Evolutionary conservation across 37 sponge, comb jelly and placozoan species (phyloP).

Genomic region (Diacarnus erythraeanus): DNA sequence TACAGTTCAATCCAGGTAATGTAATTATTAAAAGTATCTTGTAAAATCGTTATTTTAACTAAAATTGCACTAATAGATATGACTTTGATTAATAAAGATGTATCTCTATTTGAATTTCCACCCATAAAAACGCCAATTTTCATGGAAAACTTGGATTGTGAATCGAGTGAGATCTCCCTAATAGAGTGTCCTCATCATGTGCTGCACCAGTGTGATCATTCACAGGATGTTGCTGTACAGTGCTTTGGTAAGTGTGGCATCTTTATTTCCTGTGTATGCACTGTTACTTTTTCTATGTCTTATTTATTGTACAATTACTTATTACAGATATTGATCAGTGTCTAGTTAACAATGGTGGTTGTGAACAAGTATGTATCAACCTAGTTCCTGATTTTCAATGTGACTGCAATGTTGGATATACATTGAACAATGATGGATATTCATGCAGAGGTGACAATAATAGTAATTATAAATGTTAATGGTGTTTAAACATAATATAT

Average conservation of each 20-base stretch:
- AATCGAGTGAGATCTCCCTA: conserved; percentile 1
- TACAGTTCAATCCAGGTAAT: conserved; percentile 12
- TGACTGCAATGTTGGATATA: conserved; percentile 23
- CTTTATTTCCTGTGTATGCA: no score
- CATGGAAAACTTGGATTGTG: conserved; percentile 11
- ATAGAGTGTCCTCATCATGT: neutral
- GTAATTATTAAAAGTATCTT: neutral
- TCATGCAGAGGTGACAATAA: conserved; percentile 32
- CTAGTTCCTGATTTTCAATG: conserved; percentile 21
- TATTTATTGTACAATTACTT: neutral
- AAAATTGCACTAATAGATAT: no score
- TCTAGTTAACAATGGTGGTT: conserved; percentile 27
- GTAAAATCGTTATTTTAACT: neutral
- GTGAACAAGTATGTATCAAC: conserved; percentile 38
- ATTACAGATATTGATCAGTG: conserved; percentile 63
- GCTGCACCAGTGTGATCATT: conserved; percentile 20
- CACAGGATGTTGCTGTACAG: conserved; percentile 22
- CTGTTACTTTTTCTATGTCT: neutral
- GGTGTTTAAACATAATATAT: no score
- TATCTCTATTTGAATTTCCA: conserved; percentile 17
- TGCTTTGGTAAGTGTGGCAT: conserved; percentile 25
- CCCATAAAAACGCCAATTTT: conserved; percentile 18
- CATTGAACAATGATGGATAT: neutral
- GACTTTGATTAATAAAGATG: no score
- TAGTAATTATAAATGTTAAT: no score